phyloP scores from a whole-genome alignment of 2,797 vertebrate genomes.

The Pygocentrus nattereri region DNA sequence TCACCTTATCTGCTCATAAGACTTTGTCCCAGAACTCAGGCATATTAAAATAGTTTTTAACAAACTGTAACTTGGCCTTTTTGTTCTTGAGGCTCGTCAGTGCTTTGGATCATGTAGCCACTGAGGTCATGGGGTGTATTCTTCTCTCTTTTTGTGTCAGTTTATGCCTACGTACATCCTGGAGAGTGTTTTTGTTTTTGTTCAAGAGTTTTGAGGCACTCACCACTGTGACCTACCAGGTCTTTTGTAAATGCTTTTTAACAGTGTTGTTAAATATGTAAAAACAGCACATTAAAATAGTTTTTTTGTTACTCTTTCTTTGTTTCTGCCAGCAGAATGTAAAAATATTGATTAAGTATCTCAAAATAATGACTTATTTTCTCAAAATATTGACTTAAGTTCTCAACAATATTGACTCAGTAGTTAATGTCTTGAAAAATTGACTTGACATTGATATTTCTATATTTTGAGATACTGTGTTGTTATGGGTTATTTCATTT shows the following conservation, averaged over 20 bases:
- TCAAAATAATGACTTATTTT: too few relatives aligned
- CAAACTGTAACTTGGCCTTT: not conserved
- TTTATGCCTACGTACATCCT: not conserved
- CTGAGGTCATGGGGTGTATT: not conserved
- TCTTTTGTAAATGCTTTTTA: not conserved
- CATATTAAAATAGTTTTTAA: not conserved
- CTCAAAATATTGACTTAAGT: too few relatives aligned
- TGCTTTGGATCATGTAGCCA: not conserved
- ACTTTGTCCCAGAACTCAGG: not conserved
- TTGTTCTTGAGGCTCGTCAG: not conserved
- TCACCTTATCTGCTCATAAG: not conserved
- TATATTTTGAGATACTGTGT: too few relatives aligned
- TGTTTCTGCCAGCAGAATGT: too few relatives aligned
- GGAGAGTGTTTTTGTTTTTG: not conserved
- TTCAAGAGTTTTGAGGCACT: not conserved
- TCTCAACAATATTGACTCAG: too few relatives aligned
- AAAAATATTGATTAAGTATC: too few relatives aligned
- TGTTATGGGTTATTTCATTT: too few relatives aligned
- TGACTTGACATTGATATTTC: too few relatives aligned
- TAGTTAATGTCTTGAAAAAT: too few relatives aligned
- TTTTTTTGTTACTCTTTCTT: too few relatives aligned
- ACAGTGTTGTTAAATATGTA: too few relatives aligned
- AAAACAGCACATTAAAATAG: too few relatives aligned
- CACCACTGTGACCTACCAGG: not conserved
- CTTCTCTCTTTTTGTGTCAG: not conserved